Evolutionary conservation across 64 coral and sea anemone species (phyloP).

Genomic region (Pachyseris speciosa): DNA sequence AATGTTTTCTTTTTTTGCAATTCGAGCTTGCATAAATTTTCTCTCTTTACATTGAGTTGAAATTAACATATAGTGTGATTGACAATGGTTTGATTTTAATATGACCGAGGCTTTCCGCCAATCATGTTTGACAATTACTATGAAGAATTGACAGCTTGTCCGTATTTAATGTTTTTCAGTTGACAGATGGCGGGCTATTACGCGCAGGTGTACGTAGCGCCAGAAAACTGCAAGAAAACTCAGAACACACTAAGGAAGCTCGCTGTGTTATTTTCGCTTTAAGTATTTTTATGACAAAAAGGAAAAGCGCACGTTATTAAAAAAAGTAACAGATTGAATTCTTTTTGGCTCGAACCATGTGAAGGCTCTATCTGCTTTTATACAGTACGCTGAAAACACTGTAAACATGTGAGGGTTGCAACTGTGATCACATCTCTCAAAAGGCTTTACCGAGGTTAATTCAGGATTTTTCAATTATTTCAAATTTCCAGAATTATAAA

Average conservation of each 20-base stretch:
- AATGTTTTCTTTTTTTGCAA: constrained; percentile 46
- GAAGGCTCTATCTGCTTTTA: background rate
- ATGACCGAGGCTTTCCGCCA: background rate
- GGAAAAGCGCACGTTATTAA: background rate
- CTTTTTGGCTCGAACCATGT: background rate
- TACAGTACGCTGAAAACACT: background rate
- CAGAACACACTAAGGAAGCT: background rate
- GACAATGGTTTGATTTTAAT: constrained; percentile 24
- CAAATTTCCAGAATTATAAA: background rate
- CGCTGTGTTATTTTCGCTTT: background rate
- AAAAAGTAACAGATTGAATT: background rate
- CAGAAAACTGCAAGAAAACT: background rate
- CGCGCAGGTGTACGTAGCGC: background rate
- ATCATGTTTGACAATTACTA: background rate
- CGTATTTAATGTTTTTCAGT: background rate
- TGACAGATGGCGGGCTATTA: background rate
- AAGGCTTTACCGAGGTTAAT: background rate
- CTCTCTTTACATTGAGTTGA: background rate
- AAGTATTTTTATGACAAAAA: background rate
- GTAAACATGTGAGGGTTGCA: too few species aligned
- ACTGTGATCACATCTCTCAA: background rate
- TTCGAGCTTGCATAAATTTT: constrained; percentile 38
- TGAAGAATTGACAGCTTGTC: background rate
- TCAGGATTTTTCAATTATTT: background rate
- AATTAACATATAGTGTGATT: constrained; percentile 42